Percentiles rank a stretch among this genome's conserved stretches.
These are phyloP conservation scores for Diadumene lineata DNA, from an alignment of 92 coral and sea anemone species.

Conservation along the genomic window DNA sequence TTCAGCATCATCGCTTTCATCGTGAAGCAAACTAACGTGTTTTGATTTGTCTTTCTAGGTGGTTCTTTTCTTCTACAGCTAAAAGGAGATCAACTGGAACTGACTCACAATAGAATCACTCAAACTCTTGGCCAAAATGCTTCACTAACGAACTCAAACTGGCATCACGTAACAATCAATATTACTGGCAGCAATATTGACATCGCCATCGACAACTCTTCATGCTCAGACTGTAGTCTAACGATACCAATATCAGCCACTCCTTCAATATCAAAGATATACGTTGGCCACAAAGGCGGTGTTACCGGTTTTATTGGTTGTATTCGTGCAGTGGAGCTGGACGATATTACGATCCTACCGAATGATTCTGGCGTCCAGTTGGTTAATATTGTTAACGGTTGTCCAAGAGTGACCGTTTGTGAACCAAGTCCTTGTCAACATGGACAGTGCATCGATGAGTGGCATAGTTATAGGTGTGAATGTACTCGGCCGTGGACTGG, in stretches of 20 bases:
- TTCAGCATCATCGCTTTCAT: not conserved
- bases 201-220: constrained; percentile 63
- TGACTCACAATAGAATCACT: constrained; percentile 28
- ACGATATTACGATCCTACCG: constrained; percentile 61
- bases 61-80: constrained; percentile 54
- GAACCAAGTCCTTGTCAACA: constrained; percentile 77
- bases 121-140: constrained; percentile 51
- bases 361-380: constrained; percentile 41
- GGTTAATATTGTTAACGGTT: constrained; percentile 51
- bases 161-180: constrained; percentile 62
- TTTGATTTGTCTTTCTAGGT: not conserved
- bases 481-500: constrained; percentile 83
- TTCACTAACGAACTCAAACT: constrained; percentile 53
- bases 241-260: constrained; percentile 27
- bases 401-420: constrained; percentile 79
- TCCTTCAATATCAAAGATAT: constrained; percentile 31
- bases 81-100: constrained; percentile 36
- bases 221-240: constrained; percentile 53
- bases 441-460: constrained; percentile 81
- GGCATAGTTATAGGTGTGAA: constrained; percentile 83
- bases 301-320: constrained; percentile 73
- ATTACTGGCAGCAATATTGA: constrained; percentile 32
- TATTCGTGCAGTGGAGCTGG: constrained; percentile 50
- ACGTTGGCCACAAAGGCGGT: constrained; percentile 57
- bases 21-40: too few species aligned